Evolutionary conservation across 2,113 vertebrate genomes (phyloP), one percentile per base, ranked within the genome.

Genomic region (Malurus alboscapulatus): DNA sequence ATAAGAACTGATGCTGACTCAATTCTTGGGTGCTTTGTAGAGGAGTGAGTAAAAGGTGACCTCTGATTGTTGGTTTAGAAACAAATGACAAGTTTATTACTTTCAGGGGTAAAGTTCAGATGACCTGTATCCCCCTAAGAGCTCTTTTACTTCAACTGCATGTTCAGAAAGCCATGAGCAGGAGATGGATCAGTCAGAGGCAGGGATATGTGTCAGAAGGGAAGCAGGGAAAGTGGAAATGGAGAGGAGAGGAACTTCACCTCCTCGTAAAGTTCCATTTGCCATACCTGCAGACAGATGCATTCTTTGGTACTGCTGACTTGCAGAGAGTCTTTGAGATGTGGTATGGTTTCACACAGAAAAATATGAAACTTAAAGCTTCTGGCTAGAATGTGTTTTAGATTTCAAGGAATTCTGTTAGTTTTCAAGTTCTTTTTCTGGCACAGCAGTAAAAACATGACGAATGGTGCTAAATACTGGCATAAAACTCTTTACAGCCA

Each of bases 401-500:
- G 47, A 30, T 80, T 73, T 71, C 55, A 66, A 74, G 51, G 38
- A 58, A 85, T 88, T 88, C 65, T 82, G 19, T 55, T 71, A 17
- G 10, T 59, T 95, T 84, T 84, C 55, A 51, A 71, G 55, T 55
- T 25, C 17, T 67, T 90, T 86, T 94, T 59, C 32, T 77, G 50
- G 24, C 42, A 81, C n/a, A 63, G 51, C 26, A 59, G 26, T 80
- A 40, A 67, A 73, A 93, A 18, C 24, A 10, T 66, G 47, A 45
- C 0, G 1, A 81, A 71, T 48, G 63, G 24, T 59, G 69, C 75
- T 83, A 69, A 92, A 85, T 58, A 54, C 12, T 50, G 59, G 18
- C 26, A 54, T 77, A 92, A 94, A 90, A 27, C 22, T 80, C 79
- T 76, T 88, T 58, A 62, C 42, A 80, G 72, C 30, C 59, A 86